Evolutionary conservation across 2,113 vertebrate species (phyloP).

Genomic region (Syrmaticus mikado): DNA sequence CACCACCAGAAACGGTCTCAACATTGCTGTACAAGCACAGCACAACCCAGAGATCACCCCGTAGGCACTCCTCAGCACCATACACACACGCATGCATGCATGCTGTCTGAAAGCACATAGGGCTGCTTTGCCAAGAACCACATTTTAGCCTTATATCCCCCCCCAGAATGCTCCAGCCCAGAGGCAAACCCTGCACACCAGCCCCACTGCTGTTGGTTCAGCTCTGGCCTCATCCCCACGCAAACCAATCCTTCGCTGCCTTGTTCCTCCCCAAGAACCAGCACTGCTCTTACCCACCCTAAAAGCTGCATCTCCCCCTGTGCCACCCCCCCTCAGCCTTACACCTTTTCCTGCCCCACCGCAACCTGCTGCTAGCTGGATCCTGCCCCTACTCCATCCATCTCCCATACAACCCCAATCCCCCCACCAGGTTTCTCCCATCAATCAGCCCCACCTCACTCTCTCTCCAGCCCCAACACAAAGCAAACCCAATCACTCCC

Average conservation of each 20-base stretch:
- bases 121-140: not conserved
- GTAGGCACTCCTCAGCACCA: not conserved
- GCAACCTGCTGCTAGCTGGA: not conserved
- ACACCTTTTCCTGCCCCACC: not conserved
- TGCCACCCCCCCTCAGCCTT: rapidly evolving
- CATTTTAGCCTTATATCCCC: not conserved
- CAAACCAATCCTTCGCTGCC: not conserved
- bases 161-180: not conserved
- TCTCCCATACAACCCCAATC: not conserved
- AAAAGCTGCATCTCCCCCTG: not conserved
- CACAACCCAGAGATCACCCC: not conserved
- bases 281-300: not conserved
- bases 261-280: not conserved
- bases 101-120: rapidly evolving
- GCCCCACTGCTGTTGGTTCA: not conserved
- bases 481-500: no score
- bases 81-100: rapidly evolving
- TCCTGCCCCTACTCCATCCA: no score
- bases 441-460: not conserved
- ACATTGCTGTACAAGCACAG: not conserved
- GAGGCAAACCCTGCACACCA: not conserved
- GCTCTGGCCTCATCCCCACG: not conserved
- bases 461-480: no score
- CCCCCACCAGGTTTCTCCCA: no score
- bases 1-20: not conserved